Evolutionary conservation across 2,888 invertebrate genomes (phyloP).

Genomic region (Parnassius orleans): DNA sequence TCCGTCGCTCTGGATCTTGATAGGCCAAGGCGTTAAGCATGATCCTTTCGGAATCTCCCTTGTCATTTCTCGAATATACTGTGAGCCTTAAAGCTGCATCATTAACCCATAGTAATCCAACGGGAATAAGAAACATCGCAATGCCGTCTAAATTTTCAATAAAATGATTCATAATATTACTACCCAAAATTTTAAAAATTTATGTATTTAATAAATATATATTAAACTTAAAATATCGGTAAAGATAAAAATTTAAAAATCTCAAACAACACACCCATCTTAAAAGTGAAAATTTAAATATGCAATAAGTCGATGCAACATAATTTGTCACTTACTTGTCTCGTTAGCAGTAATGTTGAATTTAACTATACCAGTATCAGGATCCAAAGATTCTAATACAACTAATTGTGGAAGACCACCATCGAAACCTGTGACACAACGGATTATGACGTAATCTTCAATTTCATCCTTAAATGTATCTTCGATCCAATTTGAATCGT

Average conservation of each 20-base stretch:
- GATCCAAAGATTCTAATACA: constrained; percentile 90
- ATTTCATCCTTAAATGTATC: constrained; percentile 58
- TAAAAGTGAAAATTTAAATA: constrained; percentile 30
- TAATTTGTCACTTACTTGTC: constrained; percentile 53
- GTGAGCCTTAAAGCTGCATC: constrained; percentile 59
- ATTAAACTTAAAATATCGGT: no score
- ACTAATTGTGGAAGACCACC: constrained; percentile 93
- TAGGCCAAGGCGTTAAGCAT: constrained; percentile 91
- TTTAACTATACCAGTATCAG: constrained; percentile 83
- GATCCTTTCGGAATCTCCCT: constrained; percentile 90
- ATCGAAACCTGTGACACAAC: constrained; percentile 93
- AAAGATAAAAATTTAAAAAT: neutral
- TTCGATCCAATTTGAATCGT: constrained; percentile 76
- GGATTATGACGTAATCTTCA: constrained; percentile 83
- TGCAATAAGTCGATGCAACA: constrained; percentile 23
- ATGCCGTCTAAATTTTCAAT: constrained; percentile 56
- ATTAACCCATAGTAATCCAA: constrained; percentile 82
- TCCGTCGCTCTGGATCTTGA: constrained; percentile 91
- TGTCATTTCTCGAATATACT: constrained; percentile 87
- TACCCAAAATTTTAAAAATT: no score
- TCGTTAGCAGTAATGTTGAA: constrained; percentile 86
- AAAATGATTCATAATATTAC: constrained; percentile 21
- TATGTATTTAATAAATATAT: no score
- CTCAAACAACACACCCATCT: neutral
- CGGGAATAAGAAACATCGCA: constrained; percentile 76